phyloP scores from a whole-genome alignment of 35 echinoderm and acorn worm species.

The Holothuria glaberrima region DNA sequence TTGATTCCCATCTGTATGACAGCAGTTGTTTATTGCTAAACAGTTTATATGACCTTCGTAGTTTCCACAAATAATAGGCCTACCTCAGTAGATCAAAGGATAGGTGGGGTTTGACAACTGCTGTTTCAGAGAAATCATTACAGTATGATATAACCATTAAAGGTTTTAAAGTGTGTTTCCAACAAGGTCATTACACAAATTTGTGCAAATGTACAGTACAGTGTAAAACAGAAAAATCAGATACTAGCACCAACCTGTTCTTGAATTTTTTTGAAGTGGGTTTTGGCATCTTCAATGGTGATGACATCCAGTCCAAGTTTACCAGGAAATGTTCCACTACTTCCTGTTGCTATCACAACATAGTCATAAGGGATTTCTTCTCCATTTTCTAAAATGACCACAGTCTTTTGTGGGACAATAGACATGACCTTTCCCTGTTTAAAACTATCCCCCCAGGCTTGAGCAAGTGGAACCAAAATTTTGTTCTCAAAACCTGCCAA shows the following conservation, averaged over 20 bases:
- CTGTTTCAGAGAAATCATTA: no score
- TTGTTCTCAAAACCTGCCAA: constrained; percentile 74
- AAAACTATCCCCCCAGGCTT: constrained; percentile 75
- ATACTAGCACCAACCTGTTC: constrained; percentile 45
- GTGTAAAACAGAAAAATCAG: no score
- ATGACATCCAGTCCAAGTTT: constrained; percentile 49
- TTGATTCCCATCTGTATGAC: no score
- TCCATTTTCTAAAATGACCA: constrained; percentile 51
- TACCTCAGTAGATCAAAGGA: no score
- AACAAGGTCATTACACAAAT: no score
- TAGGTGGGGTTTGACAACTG: no score
- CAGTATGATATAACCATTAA: no score
- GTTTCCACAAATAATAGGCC: no score
- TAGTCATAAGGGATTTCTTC: constrained; percentile 75
- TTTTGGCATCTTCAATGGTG: constrained; percentile 26
- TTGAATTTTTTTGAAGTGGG: constrained; percentile 48
- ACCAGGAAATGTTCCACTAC: constrained; percentile 66
- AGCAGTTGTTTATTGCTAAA: no score
- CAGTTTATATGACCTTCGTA: no score
- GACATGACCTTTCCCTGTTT: constrained; percentile 67
- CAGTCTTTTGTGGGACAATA: constrained; percentile 35
- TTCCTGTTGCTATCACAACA: constrained; percentile 78
- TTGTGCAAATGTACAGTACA: no score
- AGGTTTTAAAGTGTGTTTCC: no score
- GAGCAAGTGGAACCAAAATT: constrained; percentile 66